Evolutionary conservation across 53 echinoderm and acorn worm genomes (phyloP), one percentile per base, ranked within the genome.

Genomic region (Patiria pectinifera): DNA sequence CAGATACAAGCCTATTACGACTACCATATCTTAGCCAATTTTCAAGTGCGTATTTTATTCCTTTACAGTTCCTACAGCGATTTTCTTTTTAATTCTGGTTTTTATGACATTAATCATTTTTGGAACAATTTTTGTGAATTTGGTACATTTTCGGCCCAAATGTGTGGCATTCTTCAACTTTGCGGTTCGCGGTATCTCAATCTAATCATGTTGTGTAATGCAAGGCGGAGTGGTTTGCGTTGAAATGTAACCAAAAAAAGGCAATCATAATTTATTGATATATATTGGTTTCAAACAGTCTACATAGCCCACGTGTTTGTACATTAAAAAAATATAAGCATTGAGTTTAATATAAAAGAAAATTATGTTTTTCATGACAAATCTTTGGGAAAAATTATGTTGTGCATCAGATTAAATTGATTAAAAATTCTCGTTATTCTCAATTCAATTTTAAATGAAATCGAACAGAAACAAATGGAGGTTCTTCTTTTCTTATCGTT

Each of bases 1-100:
- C 90, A 90, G 81, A 80, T 62, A 59, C 60, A 78, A 77, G 58
- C 24, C 62, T 90, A 45, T 90, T 53, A 81, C 80, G 21, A 80
- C 0, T 15, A 90, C 90, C 90, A 81, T 90, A 90, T 90, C 90
- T 90, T 90, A 90, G 90, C 90, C 90, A 89, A 44, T 26, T 60
- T 78, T 26, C 53, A 48, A 80, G 78, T 90, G 66, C 69, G 69
- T 90, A 80, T 81, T 90, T n/a, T 62, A 66, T 81, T 80, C 21
- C 80, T 90, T 80, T 90, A 7, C 16, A 78, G 53, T 75, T 24
- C 14, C 3, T 69, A 43, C 3, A 25, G 18, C 69, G 45, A 12
- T 44, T 49, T 48, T 75, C 49, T 10, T 60, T 35, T 48, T 21
- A 88, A 25, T 4, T 25, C 21, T 69, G 22, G n/a, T 47, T 5